A percentile compares a stretch with the other conserved stretches of the same genome.
These are phyloP conservation scores for Tenrec ecaudatus DNA, from an alignment of 2,113 vertebrate genomes.

Conservation along the genomic window DNA sequence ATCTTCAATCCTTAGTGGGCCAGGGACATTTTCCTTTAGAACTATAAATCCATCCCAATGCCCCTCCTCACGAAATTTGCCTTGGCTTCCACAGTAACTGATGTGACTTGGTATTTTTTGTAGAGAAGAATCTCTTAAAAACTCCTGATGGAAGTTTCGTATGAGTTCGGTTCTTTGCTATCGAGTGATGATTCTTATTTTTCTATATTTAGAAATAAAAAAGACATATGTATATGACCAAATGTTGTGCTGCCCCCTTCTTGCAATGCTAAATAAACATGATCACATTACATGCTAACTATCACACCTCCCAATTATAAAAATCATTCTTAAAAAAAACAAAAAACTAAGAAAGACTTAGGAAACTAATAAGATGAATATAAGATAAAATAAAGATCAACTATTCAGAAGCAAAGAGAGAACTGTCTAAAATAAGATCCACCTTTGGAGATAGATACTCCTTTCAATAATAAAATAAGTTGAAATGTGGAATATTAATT, in stretches of 20 bases:
- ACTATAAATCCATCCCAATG: neutral
- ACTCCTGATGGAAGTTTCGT: neutral
- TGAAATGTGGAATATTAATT: neutral
- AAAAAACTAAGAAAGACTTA: neutral
- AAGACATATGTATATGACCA: neutral
- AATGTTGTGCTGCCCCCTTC: neutral
- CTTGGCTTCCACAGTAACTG: constrained; percentile 21
- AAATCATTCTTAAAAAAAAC: constrained; percentile 12
- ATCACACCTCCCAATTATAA: constrained; percentile 11
- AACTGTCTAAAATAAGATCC: constrained; percentile 5
- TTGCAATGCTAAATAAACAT: neutral
- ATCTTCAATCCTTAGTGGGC: neutral
- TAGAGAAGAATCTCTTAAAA: neutral
- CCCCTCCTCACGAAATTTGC: neutral
- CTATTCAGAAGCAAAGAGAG: constrained; percentile 11
- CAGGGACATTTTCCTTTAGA: neutral
- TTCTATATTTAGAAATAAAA: constrained; percentile 51
- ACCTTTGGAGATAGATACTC: neutral
- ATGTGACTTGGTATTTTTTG: neutral
- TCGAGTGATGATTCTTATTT: neutral
- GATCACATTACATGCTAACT: neutral
- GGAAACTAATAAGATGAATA: neutral
- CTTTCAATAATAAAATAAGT: constrained; percentile 8
- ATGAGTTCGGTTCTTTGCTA: neutral
- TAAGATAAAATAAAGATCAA: constrained; percentile 39